phyloP scores from a whole-genome alignment of 2,888 invertebrate species.

The Amphipoea oculea region DNA sequence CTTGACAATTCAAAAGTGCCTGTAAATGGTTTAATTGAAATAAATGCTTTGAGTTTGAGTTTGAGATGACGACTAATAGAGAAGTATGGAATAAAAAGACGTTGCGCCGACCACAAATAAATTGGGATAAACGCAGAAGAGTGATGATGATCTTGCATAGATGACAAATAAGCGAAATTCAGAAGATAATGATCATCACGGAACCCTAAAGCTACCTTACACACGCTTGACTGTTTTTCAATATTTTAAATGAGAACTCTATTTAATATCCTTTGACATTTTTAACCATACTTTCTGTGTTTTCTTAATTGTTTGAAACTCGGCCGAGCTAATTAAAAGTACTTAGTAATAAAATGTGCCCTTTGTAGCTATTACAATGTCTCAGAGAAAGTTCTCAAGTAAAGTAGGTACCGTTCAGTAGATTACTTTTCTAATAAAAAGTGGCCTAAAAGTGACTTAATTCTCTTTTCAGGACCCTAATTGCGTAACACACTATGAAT shows the following conservation, averaged over 20 bases:
- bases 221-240: neutral
- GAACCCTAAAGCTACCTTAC: too few relatives aligned
- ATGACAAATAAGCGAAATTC: too few relatives aligned
- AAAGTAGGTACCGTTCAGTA: neutral
- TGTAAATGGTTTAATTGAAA: too few relatives aligned
- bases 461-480: neutral
- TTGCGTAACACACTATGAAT: too few relatives aligned
- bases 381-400: neutral
- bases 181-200: neutral
- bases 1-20: too few relatives aligned
- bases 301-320: slow-evolving; percentile 1
- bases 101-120: too few relatives aligned
- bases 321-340: neutral
- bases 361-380: neutral
- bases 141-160: too few relatives aligned
- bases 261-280: neutral
- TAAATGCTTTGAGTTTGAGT: too few relatives aligned
- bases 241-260: neutral
- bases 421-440: neutral
- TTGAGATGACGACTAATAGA: too few relatives aligned
- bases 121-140: too few relatives aligned
- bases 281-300: neutral
- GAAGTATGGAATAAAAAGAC: too few relatives aligned
- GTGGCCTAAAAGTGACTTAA: neutral
- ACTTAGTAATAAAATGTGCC: neutral